Evolutionary conservation across 2,888 invertebrate species (phyloP).

Genomic region (Punctoribates punctum): DNA sequence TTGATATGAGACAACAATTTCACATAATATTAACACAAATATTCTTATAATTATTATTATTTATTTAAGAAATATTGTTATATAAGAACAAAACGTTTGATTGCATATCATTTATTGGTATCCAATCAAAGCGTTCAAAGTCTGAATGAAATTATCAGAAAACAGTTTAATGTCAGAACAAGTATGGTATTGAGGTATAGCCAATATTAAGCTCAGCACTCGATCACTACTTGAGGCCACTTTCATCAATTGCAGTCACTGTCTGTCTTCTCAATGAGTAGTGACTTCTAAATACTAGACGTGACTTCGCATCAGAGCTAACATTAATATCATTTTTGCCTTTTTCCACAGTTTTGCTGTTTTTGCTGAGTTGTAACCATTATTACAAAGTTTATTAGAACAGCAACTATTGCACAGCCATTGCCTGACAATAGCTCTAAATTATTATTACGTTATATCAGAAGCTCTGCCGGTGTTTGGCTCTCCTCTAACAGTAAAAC

Average conservation of each 20-base stretch:
- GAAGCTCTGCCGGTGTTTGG: not conserved
- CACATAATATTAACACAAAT: not conserved
- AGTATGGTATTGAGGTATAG: constrained; percentile 21
- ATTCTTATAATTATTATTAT: not conserved
- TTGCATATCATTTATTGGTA: constrained; percentile 24
- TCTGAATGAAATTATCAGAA: constrained; percentile 18
- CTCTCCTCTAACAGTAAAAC: not conserved
- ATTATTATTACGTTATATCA: not conserved
- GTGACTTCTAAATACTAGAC: not conserved
- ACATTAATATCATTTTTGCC: not conserved
- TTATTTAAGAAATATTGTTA: not conserved
- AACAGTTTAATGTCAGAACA: constrained; percentile 21
- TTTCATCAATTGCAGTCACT: constrained; percentile 7
- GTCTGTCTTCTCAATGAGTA: constrained; percentile 7
- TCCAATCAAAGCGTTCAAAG: constrained; percentile 29
- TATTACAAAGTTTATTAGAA: constrained; percentile 12
- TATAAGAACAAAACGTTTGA: not conserved
- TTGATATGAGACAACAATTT: not conserved
- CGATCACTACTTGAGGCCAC: constrained; percentile 10
- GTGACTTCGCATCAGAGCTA: constrained; percentile 28
- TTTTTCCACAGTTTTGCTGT: not conserved
- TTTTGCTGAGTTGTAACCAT: constrained; percentile 13
- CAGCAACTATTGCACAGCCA: constrained; percentile 5
- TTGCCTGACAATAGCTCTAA: not conserved
- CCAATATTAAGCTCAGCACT: constrained; percentile 2